These are phyloP conservation scores for Cyclura pinguis DNA, from an alignment of 2,797 vertebrate species.

Conservation along the genomic window DNA sequence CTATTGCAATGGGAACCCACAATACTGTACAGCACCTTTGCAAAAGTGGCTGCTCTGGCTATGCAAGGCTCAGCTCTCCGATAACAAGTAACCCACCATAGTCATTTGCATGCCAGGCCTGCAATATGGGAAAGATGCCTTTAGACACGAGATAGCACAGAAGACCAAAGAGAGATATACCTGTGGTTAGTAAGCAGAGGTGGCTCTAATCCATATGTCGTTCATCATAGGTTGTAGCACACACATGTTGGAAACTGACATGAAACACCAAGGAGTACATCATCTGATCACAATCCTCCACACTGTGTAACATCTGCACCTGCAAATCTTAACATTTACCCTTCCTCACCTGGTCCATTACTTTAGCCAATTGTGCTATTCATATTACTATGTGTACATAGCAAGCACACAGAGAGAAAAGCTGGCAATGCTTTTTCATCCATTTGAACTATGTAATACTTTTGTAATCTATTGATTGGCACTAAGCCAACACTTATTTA, in stretches of 20 bases:
- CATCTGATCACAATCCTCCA: neutral
- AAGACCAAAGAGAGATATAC: slow-evolving; percentile 23
- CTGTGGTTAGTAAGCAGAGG: slow-evolving; percentile 28
- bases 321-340: neutral
- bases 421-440: neutral
- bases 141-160: slow-evolving; percentile 16
- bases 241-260: neutral
- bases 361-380: neutral
- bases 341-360: neutral
- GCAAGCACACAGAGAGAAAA: neutral
- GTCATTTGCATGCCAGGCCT: slow-evolving; percentile 15
- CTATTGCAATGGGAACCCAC: neutral
- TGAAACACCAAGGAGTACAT: neutral
- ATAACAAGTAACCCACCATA: neutral
- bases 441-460: neutral
- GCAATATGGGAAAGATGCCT: slow-evolving; percentile 25
- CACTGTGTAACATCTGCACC: neutral
- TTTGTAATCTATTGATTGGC: neutral
- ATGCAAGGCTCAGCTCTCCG: neutral
- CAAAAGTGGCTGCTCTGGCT: neutral
- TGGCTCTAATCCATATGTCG: neutral
- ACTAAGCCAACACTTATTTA: neutral
- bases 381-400: neutral
- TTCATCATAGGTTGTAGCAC: slow-evolving; percentile 1
- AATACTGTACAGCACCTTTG: neutral